These are phyloP conservation scores for Serripes groenlandicus DNA, from an alignment of 2,888 invertebrate species.

Conservation along the genomic window DNA sequence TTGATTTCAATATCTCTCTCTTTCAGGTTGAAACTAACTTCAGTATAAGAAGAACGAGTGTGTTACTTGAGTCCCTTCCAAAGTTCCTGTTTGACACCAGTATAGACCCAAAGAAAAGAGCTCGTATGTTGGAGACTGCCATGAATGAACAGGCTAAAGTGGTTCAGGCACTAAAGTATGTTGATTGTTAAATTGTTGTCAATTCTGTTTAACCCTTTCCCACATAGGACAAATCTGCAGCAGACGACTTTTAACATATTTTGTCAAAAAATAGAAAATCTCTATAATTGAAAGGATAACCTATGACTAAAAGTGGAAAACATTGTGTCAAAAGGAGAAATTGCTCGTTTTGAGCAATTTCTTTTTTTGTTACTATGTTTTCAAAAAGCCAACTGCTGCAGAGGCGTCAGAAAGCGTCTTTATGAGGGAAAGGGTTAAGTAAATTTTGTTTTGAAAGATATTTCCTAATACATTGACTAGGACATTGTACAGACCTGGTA, in stretches of 20 bases:
- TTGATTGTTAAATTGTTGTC: not conserved
- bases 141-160: slow-evolving; percentile 99
- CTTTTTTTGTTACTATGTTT: slow-evolving; percentile 90
- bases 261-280: not conserved
- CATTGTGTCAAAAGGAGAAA: not conserved
- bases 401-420: slow-evolving; percentile 96
- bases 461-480: too few species aligned
- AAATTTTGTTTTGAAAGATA: too few species aligned
- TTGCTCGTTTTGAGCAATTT: not conserved
- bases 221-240: not conserved
- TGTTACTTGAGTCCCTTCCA: slow-evolving; percentile 91
- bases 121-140: slow-evolving; percentile 97
- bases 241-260: not conserved
- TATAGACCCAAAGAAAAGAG: slow-evolving; percentile 88
- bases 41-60: slow-evolving; percentile 88
- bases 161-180: slow-evolving; percentile 93
- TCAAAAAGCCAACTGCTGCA: slow-evolving; percentile 95
- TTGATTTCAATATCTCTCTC: not conserved
- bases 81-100: slow-evolving; percentile 89
- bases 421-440: too few species aligned
- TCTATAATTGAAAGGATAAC: too few species aligned
- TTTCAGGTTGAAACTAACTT: not conserved
- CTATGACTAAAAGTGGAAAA: not conserved
- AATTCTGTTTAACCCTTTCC: not conserved
- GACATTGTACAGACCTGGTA: too few species aligned